Conservation (phyloP, 2,888 invertebrate species). For the Pollenia amentaria region DNA sequence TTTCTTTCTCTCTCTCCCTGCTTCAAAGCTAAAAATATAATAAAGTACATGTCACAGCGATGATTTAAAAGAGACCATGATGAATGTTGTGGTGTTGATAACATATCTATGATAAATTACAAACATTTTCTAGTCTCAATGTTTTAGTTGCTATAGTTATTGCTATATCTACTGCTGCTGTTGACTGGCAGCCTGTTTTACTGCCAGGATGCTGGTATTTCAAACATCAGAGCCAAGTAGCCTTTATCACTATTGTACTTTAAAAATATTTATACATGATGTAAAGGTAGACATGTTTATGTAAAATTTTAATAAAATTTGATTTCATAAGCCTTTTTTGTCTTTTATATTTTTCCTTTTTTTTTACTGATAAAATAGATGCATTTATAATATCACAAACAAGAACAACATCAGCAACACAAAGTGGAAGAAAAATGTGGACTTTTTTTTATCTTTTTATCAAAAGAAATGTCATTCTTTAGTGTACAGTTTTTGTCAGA, state of each 20-base stretch:
- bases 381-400: slow-evolving; percentile 21
- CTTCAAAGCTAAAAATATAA: slow-evolving; percentile 62
- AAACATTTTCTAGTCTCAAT: slow-evolving; percentile 54
- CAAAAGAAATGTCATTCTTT: slow-evolving; percentile 51
- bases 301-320: slow-evolving; percentile 48
- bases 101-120: slow-evolving; percentile 70
- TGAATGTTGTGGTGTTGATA: slow-evolving; percentile 72
- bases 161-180: neutral
- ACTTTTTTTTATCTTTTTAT: slow-evolving; percentile 3
- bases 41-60: slow-evolving; percentile 73
- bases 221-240: neutral
- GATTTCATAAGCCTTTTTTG: slow-evolving; percentile 19
- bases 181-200: neutral
- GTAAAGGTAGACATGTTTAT: neutral
- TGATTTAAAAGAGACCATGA: slow-evolving; percentile 73
- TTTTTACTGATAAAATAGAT: neutral
- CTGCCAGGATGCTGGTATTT: neutral
- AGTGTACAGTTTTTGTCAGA: slow-evolving; percentile 7
- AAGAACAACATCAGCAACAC: neutral
- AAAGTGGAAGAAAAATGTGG: neutral
- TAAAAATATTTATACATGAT: neutral
- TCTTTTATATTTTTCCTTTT: neutral
- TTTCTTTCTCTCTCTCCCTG: neutral
- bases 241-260: neutral
- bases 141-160: neutral